Conservation (phyloP, 2,888 invertebrate species). For the Byasa hedistus region DNA sequence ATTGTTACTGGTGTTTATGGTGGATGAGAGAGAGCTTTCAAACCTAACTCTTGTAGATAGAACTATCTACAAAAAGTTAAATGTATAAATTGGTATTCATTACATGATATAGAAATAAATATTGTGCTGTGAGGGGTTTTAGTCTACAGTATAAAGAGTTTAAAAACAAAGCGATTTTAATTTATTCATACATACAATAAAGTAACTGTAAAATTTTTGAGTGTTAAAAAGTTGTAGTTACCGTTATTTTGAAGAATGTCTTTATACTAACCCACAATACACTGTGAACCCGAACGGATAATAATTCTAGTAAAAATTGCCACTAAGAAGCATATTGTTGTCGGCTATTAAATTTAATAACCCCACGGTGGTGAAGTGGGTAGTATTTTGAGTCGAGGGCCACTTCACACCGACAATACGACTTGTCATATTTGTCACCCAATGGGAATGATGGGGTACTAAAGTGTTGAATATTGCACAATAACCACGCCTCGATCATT, state of each 20-base stretch:
- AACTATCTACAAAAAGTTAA: too few species aligned
- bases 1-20: too few species aligned
- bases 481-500: constrained; percentile 2
- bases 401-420: constrained; percentile 61
- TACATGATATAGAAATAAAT: too few species aligned
- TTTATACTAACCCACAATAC: constrained; percentile 41
- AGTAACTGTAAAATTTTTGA: too few species aligned
- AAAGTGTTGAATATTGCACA: constrained; percentile 16
- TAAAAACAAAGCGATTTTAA: too few species aligned
- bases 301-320: constrained; percentile 43
- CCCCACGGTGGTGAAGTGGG: constrained; percentile 50
- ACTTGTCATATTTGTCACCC: constrained; percentile 61
- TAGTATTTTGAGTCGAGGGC: constrained; percentile 50
- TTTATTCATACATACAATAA: too few species aligned
- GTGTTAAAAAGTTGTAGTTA: neutral
- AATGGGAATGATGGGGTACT: constrained; percentile 29
- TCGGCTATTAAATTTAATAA: constrained; percentile 36
- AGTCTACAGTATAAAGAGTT: too few species aligned
- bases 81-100: too few species aligned
- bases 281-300: constrained; percentile 48
- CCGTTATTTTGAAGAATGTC: constrained; percentile 22
- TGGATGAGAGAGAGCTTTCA: too few species aligned
- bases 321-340: constrained; percentile 50
- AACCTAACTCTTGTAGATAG: too few species aligned
- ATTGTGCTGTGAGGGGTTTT: too few species aligned